phyloP scores from a whole-genome alignment of 2,113 vertebrate genomes.

The Hiodon tergisus region DNA sequence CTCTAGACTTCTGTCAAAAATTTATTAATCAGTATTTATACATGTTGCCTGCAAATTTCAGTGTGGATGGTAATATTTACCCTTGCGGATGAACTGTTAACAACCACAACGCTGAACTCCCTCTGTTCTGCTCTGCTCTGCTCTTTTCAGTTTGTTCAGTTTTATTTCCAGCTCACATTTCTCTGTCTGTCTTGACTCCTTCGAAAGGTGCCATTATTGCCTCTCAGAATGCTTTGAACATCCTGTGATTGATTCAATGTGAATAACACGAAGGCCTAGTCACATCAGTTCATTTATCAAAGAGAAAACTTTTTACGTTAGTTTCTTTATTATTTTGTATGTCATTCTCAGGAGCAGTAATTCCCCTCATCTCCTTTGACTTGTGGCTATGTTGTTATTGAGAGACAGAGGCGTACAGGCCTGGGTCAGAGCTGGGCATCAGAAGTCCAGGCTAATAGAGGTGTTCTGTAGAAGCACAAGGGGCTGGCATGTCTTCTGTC shows the following conservation, averaged over 20 bases:
- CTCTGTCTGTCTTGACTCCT: background rate
- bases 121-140: background rate
- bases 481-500: too few species aligned
- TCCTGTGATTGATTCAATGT: background rate
- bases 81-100: too few species aligned
- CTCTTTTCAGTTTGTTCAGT: background rate
- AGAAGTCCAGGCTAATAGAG: too few species aligned
- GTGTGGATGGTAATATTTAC: background rate
- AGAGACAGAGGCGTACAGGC: too few species aligned
- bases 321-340: too few species aligned
- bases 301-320: background rate
- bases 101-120: background rate
- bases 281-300: conserved; percentile 9
- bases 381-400: too few species aligned
- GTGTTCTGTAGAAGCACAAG: too few species aligned
- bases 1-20: too few species aligned
- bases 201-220: background rate
- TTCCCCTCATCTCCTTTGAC: too few species aligned
- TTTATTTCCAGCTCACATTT: background rate
- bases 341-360: too few species aligned
- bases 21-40: too few species aligned
- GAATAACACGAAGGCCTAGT: background rate
- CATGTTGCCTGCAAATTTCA: background rate
- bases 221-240: background rate
- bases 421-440: too few species aligned